Conservation (phyloP, 2,797 vertebrate genomes). For the Mormyrus proboscirostris region DNA sequence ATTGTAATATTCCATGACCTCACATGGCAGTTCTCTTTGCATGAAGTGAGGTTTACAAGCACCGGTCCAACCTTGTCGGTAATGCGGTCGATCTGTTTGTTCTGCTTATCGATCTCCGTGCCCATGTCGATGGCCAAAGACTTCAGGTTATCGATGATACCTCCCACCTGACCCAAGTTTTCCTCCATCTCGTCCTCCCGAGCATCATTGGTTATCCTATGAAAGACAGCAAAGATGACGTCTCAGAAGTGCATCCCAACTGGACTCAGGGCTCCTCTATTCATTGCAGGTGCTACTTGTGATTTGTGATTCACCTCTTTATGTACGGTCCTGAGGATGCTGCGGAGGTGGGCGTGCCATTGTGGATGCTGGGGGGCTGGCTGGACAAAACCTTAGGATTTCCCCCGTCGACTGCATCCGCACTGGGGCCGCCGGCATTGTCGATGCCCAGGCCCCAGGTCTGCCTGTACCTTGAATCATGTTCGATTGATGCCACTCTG, state of each 20-base stretch:
- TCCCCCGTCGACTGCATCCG: not conserved
- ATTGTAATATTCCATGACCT: not conserved
- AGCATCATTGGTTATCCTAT: conserved; percentile 86
- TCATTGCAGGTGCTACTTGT: not conserved
- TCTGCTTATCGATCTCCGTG: conserved; percentile 86
- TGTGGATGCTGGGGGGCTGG: conserved; percentile 67
- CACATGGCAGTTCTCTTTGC: not conserved
- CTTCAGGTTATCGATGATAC: conserved; percentile 86
- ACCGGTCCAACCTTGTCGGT: conserved; percentile 70
- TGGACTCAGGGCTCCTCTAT: not conserved
- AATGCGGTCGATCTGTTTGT: conserved; percentile 78
- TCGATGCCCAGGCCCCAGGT: conserved; percentile 72
- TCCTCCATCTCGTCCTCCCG: conserved; percentile 98
- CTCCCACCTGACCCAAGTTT: conserved; percentile 80
- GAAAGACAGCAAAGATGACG: not conserved
- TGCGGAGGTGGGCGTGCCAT: conserved; percentile 54
- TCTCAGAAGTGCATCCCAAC: not conserved
- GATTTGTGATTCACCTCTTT: conserved; percentile 63
- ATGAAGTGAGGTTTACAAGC: not conserved
- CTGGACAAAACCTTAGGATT: conserved; percentile 63
- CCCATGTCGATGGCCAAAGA: conserved; percentile 91
- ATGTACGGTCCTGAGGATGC: conserved; percentile 74
- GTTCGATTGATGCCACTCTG: conserved; percentile 81
- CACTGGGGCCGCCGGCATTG: conserved; percentile 28
- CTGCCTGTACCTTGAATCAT: conserved; percentile 73